Conservation (phyloP, 2,113 vertebrate genomes). For the Cranoglanis bouderius region DNA sequence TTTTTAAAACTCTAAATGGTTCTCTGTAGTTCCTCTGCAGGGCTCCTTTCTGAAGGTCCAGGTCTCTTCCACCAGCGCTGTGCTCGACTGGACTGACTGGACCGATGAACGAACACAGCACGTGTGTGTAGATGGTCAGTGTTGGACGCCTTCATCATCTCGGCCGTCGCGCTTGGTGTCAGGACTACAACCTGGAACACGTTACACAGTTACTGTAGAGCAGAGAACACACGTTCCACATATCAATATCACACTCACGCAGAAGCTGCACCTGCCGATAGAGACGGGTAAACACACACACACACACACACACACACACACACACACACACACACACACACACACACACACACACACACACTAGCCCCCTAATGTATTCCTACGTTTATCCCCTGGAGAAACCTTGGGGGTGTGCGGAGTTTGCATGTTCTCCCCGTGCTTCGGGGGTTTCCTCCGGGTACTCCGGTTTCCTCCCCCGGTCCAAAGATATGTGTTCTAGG, state of each 20-base stretch:
- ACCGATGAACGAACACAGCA: constrained; percentile 63
- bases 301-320: background rate
- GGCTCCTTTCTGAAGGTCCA: constrained; percentile 56
- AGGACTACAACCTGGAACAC: constrained; percentile 73
- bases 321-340: too few relatives aligned
- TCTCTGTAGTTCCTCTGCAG: constrained; percentile 62
- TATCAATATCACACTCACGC: constrained; percentile 71
- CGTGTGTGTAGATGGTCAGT: constrained; percentile 65
- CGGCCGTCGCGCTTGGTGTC: constrained; percentile 59
- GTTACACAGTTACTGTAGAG: constrained; percentile 70
- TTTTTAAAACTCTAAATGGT: background rate
- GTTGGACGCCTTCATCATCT: constrained; percentile 54
- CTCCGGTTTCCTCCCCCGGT: too few relatives aligned
- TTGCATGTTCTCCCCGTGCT: too few relatives aligned
- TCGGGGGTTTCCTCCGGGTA: too few relatives aligned
- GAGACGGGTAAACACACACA: constrained; percentile 78
- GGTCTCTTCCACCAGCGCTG: constrained; percentile 74
- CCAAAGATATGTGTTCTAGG: too few relatives aligned
- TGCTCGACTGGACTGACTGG: constrained; percentile 73
- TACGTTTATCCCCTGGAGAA: too few relatives aligned
- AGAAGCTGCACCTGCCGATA: constrained; percentile 70
- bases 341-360: too few relatives aligned
- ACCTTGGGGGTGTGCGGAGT: too few relatives aligned
- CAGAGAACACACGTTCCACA: constrained; percentile 70
- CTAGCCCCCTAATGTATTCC: too few relatives aligned